Conservation (phyloP, 2,888 invertebrate species). For the Drosophila monieri region DNA sequence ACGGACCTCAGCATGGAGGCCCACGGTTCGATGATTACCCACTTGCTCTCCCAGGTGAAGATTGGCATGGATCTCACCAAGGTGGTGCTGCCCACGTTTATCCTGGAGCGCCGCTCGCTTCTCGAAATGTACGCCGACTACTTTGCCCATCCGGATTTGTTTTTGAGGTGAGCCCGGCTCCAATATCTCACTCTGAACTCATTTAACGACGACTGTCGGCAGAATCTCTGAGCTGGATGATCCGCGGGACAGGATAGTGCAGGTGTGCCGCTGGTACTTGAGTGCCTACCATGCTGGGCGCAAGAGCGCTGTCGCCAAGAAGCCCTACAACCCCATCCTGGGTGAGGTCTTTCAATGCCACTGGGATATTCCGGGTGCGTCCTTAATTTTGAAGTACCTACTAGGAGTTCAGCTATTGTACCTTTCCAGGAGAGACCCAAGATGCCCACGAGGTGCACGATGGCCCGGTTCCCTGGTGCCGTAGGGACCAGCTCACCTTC, state of each 20-base stretch:
- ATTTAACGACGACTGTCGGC: constrained; percentile 55
- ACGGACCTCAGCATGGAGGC: constrained; percentile 96
- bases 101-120: constrained; percentile 97
- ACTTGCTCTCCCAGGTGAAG: constrained; percentile 98
- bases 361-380: constrained; percentile 88
- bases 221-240: constrained; percentile 95
- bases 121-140: constrained; percentile 99
- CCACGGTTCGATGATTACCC: constrained; percentile 98
- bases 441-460: constrained; percentile 86
- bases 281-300: constrained; percentile 99
- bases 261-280: constrained; percentile 98
- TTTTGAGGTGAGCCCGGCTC: constrained; percentile 88
- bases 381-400: neutral
- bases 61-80: constrained; percentile 99
- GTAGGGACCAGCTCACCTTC: constrained; percentile 94
- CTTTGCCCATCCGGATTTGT: constrained; percentile 99
- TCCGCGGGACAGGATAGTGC: constrained; percentile 95
- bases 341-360: constrained; percentile 97
- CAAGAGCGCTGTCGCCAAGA: constrained; percentile 98
- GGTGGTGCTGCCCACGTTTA: constrained; percentile 98
- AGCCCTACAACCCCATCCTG: constrained; percentile 99
- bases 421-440: constrained; percentile 54
- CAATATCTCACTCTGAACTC: no score
- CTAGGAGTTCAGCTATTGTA: neutral
- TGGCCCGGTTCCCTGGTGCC: constrained; percentile 96